These are phyloP conservation scores for Notarius lentiginosus DNA, from an alignment of 2,113 vertebrate genomes.

Conservation along the genomic window DNA sequence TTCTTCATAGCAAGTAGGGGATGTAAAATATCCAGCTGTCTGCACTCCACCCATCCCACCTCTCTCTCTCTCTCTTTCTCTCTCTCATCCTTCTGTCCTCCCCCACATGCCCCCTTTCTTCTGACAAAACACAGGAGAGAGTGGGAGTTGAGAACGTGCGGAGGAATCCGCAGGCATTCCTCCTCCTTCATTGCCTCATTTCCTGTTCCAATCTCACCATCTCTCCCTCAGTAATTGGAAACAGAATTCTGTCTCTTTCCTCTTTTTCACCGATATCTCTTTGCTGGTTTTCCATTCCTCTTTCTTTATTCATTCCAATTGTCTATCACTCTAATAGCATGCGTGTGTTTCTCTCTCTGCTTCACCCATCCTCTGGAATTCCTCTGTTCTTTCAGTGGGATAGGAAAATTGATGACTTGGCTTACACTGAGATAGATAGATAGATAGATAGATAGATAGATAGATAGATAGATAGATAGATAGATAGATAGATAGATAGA, in stretches of 20 bases:
- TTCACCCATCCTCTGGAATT: background rate
- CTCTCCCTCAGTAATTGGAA: constrained; percentile 11
- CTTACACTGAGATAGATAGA: background rate
- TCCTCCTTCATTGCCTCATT: constrained; percentile 31
- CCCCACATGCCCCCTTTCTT: constrained; percentile 28
- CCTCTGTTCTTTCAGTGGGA: background rate
- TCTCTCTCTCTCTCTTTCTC: constrained; percentile 17
- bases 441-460: background rate
- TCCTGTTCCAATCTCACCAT: constrained; percentile 12
- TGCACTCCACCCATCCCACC: constrained; percentile 37
- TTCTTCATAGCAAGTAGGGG: constrained; percentile 4
- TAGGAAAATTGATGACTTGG: background rate
- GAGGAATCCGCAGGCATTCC: constrained; percentile 29
- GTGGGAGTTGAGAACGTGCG: constrained; percentile 7
- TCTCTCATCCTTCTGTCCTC: constrained; percentile 22
- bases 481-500: background rate
- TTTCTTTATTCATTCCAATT: background rate
- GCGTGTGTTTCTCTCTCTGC: background rate
- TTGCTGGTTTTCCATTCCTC: background rate
- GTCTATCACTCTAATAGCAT: background rate
- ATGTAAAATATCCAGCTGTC: constrained; percentile 33
- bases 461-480: background rate
- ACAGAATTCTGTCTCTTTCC: background rate
- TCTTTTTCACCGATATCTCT: background rate
- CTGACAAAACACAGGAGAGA: constrained; percentile 25